Percentiles rank a stretch among this genome's conserved stretches.
These are phyloP conservation scores for Dicranocentrus wangi DNA, from an alignment of 2,888 invertebrate species.

Conservation along the genomic window DNA sequence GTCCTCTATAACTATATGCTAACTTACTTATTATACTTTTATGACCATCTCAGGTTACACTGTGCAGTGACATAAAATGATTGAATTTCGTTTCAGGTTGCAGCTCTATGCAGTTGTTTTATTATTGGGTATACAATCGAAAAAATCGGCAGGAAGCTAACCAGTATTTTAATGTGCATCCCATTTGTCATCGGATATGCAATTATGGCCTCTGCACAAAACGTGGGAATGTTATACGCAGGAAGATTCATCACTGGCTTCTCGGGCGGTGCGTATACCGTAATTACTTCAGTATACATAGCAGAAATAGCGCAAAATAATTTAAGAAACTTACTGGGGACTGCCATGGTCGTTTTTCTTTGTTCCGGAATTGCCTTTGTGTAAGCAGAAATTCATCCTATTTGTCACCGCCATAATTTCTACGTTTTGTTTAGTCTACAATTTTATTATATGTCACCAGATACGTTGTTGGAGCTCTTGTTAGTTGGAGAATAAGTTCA, in stretches of 20 bases:
- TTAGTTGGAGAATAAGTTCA: constrained; percentile 80
- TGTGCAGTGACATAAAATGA: too few relatives aligned
- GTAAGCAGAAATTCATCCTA: constrained; percentile 33
- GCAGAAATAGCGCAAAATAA: constrained; percentile 89
- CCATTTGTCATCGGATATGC: constrained; percentile 84
- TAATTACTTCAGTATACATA: constrained; percentile 88
- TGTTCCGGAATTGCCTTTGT: constrained; percentile 67
- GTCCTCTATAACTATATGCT: too few relatives aligned
- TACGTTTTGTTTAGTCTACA: not conserved
- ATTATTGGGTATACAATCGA: constrained; percentile 77
- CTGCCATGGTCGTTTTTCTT: constrained; percentile 89
- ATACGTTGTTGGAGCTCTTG: constrained; percentile 82
- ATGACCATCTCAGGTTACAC: too few relatives aligned
- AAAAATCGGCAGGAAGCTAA: constrained; percentile 78
- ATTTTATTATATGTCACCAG: constrained; percentile 74
- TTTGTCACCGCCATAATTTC: not conserved
- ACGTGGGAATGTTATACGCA: constrained; percentile 75
- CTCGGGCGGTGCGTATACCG: constrained; percentile 87
- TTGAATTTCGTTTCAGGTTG: constrained; percentile 75
- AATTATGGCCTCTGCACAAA: constrained; percentile 73
- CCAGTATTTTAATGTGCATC: constrained; percentile 79
- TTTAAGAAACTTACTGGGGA: constrained; percentile 88
- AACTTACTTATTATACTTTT: too few relatives aligned
- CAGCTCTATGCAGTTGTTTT: constrained; percentile 83
- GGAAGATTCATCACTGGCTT: constrained; percentile 76